These are phyloP conservation scores for Phyllostomus discolor DNA, from an alignment of 2,113 vertebrate genomes.

Conservation along the genomic window DNA sequence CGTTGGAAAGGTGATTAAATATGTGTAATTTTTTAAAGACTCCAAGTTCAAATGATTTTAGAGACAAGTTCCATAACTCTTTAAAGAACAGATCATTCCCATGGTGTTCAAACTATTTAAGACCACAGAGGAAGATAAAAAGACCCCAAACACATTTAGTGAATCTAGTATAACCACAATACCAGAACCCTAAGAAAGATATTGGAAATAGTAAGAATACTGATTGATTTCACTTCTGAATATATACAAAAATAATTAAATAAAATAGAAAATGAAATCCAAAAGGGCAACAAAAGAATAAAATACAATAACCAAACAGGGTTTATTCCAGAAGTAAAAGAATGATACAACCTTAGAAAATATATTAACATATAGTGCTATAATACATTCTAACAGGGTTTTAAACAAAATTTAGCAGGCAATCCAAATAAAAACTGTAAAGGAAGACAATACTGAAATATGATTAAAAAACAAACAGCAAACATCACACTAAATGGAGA, in stretches of 20 bases:
- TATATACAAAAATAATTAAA: not conserved
- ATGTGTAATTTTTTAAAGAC: not conserved
- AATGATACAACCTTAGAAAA: not conserved
- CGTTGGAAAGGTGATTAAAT: not conserved
- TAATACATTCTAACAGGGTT: not conserved
- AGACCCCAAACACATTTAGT: not conserved
- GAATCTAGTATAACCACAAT: conserved; percentile 24
- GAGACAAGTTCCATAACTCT: not conserved
- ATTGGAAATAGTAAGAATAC: not conserved
- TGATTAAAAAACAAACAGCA: not conserved
- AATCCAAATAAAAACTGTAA: conserved; percentile 32
- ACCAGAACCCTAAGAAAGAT: not conserved
- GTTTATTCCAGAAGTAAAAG: conserved; percentile 18
- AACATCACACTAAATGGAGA: not conserved
- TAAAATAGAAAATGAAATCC: not conserved
- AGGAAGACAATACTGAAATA: not conserved
- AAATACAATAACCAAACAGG: not conserved
- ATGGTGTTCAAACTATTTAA: not conserved
- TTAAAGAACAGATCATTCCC: not conserved
- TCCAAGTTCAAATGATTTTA: not conserved
- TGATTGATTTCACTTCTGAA: conserved; percentile 1
- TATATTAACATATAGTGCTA: not conserved
- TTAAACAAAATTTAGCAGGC: conserved; percentile 12
- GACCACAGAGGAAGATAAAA: conserved; percentile 30
- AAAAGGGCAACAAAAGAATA: not conserved